These are phyloP conservation scores for Centropyge bicolor DNA, from an alignment of 2,797 vertebrate species.

Conservation along the genomic window DNA sequence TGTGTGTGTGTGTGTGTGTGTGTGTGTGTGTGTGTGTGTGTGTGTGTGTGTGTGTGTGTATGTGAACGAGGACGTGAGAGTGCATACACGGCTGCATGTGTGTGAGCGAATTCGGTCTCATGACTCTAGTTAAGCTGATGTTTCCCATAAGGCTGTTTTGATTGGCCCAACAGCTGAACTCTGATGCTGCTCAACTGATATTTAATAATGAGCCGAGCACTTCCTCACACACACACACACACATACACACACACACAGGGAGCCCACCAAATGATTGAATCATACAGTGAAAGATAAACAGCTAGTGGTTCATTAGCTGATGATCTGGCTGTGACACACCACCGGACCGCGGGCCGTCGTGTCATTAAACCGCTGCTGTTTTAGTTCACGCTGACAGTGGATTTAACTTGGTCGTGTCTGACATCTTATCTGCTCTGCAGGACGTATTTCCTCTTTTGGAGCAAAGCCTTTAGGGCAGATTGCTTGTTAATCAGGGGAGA, in stretches of 20 bases:
- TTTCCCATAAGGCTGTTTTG: constrained; percentile 70
- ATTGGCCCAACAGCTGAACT: constrained; percentile 79
- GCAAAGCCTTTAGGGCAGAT: not conserved
- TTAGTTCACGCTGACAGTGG: constrained; percentile 57
- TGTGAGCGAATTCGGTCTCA: constrained; percentile 60
- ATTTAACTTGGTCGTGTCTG: constrained; percentile 34
- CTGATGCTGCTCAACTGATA: too few relatives aligned
- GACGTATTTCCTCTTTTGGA: constrained; percentile 4
- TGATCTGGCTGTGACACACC: constrained; percentile 62
- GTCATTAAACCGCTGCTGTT: constrained; percentile 62
- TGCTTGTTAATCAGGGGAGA: constrained; percentile 20
- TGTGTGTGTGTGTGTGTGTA: constrained; percentile 20
- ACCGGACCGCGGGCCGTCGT: constrained; percentile 15
- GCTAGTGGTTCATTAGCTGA: constrained; percentile 64
- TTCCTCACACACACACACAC: constrained; percentile 29
- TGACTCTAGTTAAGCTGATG: constrained; percentile 75
- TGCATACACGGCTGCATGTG: constrained; percentile 15
- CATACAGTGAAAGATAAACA: constrained; percentile 64
- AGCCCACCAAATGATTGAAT: constrained; percentile 32
- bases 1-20: constrained; percentile 17
- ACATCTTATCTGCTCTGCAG: constrained; percentile 39
- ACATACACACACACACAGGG: constrained; percentile 8
- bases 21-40: constrained; percentile 28
- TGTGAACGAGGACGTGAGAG: not conserved
- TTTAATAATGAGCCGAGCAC: constrained; percentile 75